A percentile compares a stretch with the other conserved stretches of the same genome.
Evolutionary conservation across 2,797 vertebrate species (phyloP).

Genomic region (Prunella strophiata): DNA sequence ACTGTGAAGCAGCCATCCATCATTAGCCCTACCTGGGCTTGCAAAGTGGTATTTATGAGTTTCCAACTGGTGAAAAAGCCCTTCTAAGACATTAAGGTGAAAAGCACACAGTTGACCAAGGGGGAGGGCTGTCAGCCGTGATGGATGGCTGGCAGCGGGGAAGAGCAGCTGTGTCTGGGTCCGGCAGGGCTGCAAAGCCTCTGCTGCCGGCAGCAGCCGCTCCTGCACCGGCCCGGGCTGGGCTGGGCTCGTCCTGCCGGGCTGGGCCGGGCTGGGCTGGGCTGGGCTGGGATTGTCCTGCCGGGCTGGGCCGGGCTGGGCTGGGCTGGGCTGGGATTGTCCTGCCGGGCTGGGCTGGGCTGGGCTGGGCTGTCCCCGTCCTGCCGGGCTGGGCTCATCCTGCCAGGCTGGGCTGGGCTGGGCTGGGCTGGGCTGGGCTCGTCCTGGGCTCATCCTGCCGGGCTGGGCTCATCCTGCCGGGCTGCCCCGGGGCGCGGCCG

Average conservation of each 20-base stretch:
- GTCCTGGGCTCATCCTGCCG: too few species aligned
- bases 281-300: too few species aligned
- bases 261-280: too few species aligned
- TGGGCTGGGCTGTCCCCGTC: too few species aligned
- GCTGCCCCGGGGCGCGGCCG: accelerated
- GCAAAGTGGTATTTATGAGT: conserved; percentile 52
- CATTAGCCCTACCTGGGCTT: conserved; percentile 52
- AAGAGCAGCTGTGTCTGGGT: conserved; percentile 52
- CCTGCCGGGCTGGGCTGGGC: too few species aligned
- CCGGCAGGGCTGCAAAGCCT: not conserved
- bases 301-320: too few species aligned
- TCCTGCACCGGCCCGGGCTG: not conserved
- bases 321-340: too few species aligned
- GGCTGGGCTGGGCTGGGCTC: accelerated
- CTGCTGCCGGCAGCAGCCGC: not conserved
- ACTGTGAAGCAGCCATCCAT: conserved; percentile 50
- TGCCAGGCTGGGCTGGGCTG: too few species aligned
- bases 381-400: too few species aligned
- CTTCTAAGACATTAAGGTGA: conserved; percentile 63
- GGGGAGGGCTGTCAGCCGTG: conserved; percentile 47
- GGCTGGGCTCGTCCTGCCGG: accelerated
- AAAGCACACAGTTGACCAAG: not conserved
- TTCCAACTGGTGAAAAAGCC: conserved; percentile 29
- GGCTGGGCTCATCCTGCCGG: accelerated
- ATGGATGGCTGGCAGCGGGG: conserved; percentile 12